Base-by-base conservation (phyloP, 2,113 vertebrate species). In the Nymphicus hollandicus region DNA sequence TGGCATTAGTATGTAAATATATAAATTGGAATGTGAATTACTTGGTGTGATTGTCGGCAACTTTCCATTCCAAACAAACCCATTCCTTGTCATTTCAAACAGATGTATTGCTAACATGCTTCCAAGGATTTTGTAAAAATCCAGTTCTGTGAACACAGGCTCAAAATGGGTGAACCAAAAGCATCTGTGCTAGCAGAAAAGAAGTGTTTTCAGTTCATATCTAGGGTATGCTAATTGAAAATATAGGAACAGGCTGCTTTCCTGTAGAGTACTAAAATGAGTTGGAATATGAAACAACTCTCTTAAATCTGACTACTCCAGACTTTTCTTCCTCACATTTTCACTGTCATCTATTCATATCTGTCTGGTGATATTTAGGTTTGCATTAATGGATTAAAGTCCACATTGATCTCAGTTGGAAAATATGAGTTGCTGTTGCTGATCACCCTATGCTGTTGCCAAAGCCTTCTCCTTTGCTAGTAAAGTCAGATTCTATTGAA, bases 401-500 rank as follows among this genome's bases (percentile, higher is more conserved):
- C 89, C 88, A 95, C 95, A 97, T 93, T 98, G 98, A 98, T 97
- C 97, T 97, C 96, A 97, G 97, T 81, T 96, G 97, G 97, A 97
- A 98, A 98, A 97, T 97, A 96, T 97, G 97, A 97, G 91, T 96
- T 96, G 84, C 93, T 94, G 95, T 96, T 97, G 96, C 91, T 98
- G 97, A 97, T 97, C 97, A 97, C 96, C 96, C 91, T 91, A 86
- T 92, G 93, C 86, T 97, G 83, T 93, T 97, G 97, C 97, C 97
- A 97, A 98, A 97, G 96, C 94, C 81, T 80, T 93, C 95, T 97
- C 84, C 89, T 92, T 82, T 91, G 95, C 95, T 94, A 97, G 93
- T 88, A 94, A 97, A 98, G 95, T 98, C 97, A 93, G 95, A 95
- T 97, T 94, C 97, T 97, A 98, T 98, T 99, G 98, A 99, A 99